Evolutionary conservation across 2,113 vertebrate species (phyloP).

Genomic region (Urocitellus parryii): DNA sequence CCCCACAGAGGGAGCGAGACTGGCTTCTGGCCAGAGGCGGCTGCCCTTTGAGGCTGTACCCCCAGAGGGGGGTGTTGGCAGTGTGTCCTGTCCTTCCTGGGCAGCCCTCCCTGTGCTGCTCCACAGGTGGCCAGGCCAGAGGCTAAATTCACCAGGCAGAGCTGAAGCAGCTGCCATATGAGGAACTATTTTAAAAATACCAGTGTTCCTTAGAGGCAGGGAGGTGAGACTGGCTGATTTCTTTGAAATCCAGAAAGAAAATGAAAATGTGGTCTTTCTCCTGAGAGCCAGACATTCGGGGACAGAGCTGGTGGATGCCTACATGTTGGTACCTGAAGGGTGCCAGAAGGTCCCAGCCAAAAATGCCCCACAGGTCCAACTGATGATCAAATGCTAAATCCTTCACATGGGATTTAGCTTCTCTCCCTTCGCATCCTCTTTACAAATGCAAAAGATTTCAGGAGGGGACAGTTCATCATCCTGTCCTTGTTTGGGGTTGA

Average conservation of each 20-base stretch:
- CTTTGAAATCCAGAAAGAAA: slow-evolving; percentile 37
- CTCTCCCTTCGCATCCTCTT: background rate
- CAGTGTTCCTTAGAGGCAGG: slow-evolving; percentile 13
- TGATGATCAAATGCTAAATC: background rate
- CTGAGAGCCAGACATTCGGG: background rate
- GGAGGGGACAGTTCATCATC: background rate
- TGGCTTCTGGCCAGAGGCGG: background rate
- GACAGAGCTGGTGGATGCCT: slow-evolving; percentile 61
- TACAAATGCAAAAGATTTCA: background rate
- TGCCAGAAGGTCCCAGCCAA: slow-evolving; percentile 33
- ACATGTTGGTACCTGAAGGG: background rate
- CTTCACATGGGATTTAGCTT: background rate
- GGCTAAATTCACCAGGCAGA: slow-evolving; percentile 13
- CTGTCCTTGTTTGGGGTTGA: background rate
- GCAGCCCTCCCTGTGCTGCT: background rate
- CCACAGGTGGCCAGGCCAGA: background rate
- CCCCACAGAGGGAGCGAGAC: background rate
- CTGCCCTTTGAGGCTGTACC: background rate
- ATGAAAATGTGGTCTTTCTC: background rate
- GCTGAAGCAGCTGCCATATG: background rate
- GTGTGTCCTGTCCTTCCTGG: background rate
- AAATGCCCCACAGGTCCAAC: background rate
- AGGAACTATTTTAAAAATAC: slow-evolving; percentile 40
- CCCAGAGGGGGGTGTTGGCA: background rate
- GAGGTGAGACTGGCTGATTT: slow-evolving; percentile 30